Conservation (phyloP, 1,140 invertebrate genomes). For the Diorhabda carinulata region DNA sequence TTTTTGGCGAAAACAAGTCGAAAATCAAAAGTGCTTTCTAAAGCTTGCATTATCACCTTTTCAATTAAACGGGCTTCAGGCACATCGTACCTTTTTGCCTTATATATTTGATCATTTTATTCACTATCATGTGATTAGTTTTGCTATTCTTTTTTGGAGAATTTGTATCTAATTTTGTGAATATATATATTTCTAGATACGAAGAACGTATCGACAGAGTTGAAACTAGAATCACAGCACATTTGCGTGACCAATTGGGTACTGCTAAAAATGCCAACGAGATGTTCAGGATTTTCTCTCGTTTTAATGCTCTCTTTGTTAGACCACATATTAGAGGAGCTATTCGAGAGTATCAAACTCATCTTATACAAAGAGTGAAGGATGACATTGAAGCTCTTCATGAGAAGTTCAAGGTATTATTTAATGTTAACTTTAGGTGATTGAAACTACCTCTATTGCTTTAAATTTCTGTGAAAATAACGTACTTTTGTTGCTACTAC, state of each 20-base stretch:
- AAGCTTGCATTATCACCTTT: too few species aligned
- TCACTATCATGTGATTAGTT: too few species aligned
- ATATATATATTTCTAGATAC: conserved; percentile 62
- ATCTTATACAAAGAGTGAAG: conserved; percentile 97
- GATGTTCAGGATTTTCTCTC: conserved; percentile 98
- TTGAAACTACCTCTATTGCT: too few species aligned
- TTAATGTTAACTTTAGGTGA: too few species aligned
- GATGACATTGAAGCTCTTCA: conserved; percentile 97
- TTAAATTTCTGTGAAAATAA: too few species aligned
- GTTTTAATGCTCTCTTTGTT: conserved; percentile 98
- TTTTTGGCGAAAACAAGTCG: too few species aligned
- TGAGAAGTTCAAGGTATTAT: conserved; percentile 91
- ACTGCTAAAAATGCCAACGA: conserved; percentile 99
- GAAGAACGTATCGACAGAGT: conserved; percentile 97
- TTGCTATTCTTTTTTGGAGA: too few species aligned
- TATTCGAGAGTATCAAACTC: conserved; percentile 98
- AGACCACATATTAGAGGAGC: conserved; percentile 97
- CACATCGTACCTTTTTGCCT: too few species aligned
- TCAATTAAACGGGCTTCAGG: too few species aligned
- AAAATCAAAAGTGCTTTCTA: too few species aligned
- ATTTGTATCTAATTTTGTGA: neutral
- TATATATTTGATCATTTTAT: too few species aligned
- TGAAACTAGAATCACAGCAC: conserved; percentile 94
- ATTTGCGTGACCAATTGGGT: conserved; percentile 93
- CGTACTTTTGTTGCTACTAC: too few species aligned